Conservation (phyloP, 2,888 invertebrate species). For the Itoplectis maculator region DNA sequence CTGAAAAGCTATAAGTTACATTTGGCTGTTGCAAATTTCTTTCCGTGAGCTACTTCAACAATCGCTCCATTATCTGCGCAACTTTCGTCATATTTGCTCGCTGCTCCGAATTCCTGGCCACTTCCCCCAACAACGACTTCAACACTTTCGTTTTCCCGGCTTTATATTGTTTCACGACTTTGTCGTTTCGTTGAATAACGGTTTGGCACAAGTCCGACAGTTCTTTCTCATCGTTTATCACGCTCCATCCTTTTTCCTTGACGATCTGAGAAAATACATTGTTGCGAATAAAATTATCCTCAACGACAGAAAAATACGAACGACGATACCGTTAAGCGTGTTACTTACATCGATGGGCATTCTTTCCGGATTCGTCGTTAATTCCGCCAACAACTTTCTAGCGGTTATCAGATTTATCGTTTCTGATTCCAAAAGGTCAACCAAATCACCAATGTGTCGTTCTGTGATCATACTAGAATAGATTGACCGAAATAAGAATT, state of each 20-base stretch:
- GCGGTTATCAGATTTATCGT: conserved; percentile 88
- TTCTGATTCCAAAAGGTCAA: conserved; percentile 87
- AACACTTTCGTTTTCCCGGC: conserved; percentile 90
- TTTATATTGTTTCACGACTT: conserved; percentile 88
- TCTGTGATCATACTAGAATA: conserved; percentile 85
- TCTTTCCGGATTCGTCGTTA: conserved; percentile 83
- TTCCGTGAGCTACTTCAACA: conserved; percentile 83
- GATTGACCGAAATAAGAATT: neutral
- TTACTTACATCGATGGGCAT: conserved; percentile 83
- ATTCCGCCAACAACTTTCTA: conserved; percentile 85
- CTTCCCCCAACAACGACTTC: conserved; percentile 88
- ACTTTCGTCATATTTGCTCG: conserved; percentile 89
- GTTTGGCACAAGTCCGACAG: conserved; percentile 87
- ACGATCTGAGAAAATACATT: conserved; percentile 85
- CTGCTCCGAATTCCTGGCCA: conserved; percentile 87
- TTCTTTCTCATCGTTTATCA: conserved; percentile 87
- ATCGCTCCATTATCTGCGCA: conserved; percentile 87
- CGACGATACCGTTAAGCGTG: neutral
- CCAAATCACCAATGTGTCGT: conserved; percentile 87
- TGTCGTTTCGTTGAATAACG: conserved; percentile 88
- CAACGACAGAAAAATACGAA: neutral
- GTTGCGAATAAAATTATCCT: neutral
- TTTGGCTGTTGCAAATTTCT: conserved; percentile 29
- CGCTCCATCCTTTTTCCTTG: conserved; percentile 87
- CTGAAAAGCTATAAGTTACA: conserved; percentile 66